Conservation (phyloP, 2,113 vertebrate genomes). For the Megaleporinus macrocephalus region DNA sequence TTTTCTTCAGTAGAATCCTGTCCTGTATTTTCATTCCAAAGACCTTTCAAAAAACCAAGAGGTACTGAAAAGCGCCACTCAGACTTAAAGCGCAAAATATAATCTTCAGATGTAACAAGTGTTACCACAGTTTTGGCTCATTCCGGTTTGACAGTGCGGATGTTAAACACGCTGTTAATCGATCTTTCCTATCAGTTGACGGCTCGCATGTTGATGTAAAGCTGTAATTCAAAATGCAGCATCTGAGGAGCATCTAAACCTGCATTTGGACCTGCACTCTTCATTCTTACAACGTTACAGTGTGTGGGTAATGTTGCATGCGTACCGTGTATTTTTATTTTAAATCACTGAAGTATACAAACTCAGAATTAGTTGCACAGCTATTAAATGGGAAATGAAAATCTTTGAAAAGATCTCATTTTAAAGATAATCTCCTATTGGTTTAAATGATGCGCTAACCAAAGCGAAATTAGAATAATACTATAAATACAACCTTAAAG, state of each 20-base stretch:
- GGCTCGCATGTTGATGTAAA: conserved; percentile 12
- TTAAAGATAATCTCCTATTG: neutral
- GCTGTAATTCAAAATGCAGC: conserved; percentile 40
- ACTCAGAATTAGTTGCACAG: conserved; percentile 36
- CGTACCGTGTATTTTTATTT: conserved; percentile 31
- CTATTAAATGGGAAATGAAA: conserved; percentile 17
- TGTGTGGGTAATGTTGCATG: conserved; percentile 25
- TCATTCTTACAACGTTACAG: conserved; percentile 45
- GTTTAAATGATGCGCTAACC: conserved; percentile 41
- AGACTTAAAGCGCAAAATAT: conserved; percentile 47
- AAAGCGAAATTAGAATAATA: conserved; percentile 41
- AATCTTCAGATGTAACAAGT: conserved; percentile 13
- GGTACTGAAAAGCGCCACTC: conserved; percentile 23
- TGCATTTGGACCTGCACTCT: conserved; percentile 10
- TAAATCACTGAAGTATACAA: conserved; percentile 22
- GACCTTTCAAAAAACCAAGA: conserved; percentile 18
- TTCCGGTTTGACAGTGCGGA: conserved; percentile 53
- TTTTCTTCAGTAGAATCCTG: conserved; percentile 50
- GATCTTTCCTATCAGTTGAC: conserved; percentile 33
- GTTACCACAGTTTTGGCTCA: conserved; percentile 55
- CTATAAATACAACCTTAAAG: conserved; percentile 23
- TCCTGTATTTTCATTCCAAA: conserved; percentile 48
- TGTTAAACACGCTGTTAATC: conserved; percentile 32
- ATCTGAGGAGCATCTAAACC: conserved; percentile 29
- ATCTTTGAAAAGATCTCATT: neutral